Evolutionary conservation across 53 echinoderm and acorn worm genomes (phyloP).

Genomic region (Echinarachnius parma): DNA sequence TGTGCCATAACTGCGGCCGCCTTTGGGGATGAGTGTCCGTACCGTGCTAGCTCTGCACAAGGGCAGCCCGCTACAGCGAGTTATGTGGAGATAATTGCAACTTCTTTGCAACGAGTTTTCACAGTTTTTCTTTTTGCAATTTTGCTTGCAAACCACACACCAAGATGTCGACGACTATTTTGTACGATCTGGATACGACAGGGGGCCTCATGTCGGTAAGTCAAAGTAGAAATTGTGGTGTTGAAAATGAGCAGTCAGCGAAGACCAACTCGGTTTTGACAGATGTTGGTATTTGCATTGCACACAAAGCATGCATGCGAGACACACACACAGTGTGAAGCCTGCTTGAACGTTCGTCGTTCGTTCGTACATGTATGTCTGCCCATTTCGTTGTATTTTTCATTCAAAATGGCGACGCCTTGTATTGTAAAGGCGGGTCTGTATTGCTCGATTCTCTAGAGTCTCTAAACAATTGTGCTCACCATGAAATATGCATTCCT

Average conservation of each 20-base stretch:
- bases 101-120: slow-evolving; percentile 21
- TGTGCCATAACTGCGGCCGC: slow-evolving; percentile 21
- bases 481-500: neutral
- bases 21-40: slow-evolving; percentile 30
- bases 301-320: too few species aligned
- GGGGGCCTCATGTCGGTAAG: slow-evolving; percentile 97
- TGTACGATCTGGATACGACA: slow-evolving; percentile 97
- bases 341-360: too few species aligned
- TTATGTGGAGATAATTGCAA: slow-evolving; percentile 5
- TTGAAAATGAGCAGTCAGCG: slow-evolving; percentile 5
- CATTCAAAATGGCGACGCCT: slow-evolving; percentile 49
- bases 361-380: too few species aligned
- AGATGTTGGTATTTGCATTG: slow-evolving; percentile 28
- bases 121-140: neutral
- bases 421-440: neutral
- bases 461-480: neutral
- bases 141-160: neutral
- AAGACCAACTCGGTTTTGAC: slow-evolving; percentile 14
- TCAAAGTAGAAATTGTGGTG: slow-evolving; percentile 11
- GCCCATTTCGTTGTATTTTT: slow-evolving; percentile 29
- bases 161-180: slow-evolving; percentile 77
- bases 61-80: slow-evolving; percentile 2
- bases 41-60: slow-evolving; percentile 21
- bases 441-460: neutral
- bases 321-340: too few species aligned